phyloP scores from a whole-genome alignment of 2,113 vertebrate species.

The Pelvicachromis taeniatus region DNA sequence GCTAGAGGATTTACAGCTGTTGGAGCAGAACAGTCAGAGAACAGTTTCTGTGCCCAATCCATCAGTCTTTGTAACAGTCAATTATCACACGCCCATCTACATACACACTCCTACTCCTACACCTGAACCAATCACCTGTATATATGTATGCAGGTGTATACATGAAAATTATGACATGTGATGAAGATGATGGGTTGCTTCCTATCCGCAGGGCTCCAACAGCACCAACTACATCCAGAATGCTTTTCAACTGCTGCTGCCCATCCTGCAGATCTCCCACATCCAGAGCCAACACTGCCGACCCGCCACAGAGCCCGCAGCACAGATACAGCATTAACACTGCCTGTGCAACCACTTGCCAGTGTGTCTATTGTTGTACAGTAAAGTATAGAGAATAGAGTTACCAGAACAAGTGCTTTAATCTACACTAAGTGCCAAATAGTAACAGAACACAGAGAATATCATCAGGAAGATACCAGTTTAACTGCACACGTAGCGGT shows the following conservation, averaged over 20 bases:
- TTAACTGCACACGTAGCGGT: background rate
- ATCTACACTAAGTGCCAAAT: conserved; percentile 1
- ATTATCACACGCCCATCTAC: background rate
- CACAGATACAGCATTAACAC: conserved; percentile 45
- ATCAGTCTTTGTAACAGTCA: background rate
- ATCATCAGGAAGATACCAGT: background rate
- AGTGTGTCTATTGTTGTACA: conserved; percentile 50
- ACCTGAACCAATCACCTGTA: too few relatives aligned
- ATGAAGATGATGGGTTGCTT: background rate
- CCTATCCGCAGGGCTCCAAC: conserved; percentile 81
- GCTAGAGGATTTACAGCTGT: background rate
- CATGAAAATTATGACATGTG: background rate
- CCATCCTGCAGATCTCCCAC: conserved; percentile 88
- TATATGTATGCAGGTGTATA: too few relatives aligned
- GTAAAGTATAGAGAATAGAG: conserved; percentile 14
- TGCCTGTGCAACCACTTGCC: conserved; percentile 12
- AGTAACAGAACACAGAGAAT: background rate
- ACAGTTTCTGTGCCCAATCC: background rate
- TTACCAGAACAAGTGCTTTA: conserved; percentile 17
- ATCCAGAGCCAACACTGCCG: conserved; percentile 74
- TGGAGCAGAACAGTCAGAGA: background rate
- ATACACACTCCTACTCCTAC: too few relatives aligned
- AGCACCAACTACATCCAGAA: conserved; percentile 89
- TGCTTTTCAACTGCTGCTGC: conserved; percentile 91
- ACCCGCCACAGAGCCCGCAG: conserved; percentile 32